Percentiles rank a stretch among this genome's conserved stretches.
Conservation (phyloP, 2,888 invertebrate genomes). For the Chaetoderma sp. region DNA sequence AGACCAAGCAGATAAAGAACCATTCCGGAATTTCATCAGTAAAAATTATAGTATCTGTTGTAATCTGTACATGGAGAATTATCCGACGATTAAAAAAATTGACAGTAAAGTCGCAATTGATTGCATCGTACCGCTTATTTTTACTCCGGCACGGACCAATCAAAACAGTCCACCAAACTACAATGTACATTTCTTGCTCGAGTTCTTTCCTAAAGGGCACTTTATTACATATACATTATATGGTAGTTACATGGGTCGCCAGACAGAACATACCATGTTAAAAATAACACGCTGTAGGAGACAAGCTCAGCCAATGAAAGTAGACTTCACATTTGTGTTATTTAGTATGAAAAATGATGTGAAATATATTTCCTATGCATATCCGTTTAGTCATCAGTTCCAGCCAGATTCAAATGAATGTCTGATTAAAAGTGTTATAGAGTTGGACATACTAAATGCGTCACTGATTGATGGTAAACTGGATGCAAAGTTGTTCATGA, state of each 20-base stretch:
- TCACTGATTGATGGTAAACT: constrained; percentile 53
- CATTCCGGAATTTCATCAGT: constrained; percentile 50
- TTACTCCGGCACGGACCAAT: constrained; percentile 28
- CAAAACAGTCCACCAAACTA: constrained; percentile 19
- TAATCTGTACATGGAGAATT: constrained; percentile 47
- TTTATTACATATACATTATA: constrained; percentile 55
- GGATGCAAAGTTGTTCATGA: constrained; percentile 53
- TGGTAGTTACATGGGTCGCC: constrained; percentile 51
- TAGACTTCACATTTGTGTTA: constrained; percentile 49
- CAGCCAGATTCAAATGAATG: constrained; percentile 35
- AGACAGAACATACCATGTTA: constrained; percentile 48
- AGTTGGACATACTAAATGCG: constrained; percentile 41
- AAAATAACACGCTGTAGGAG: constrained; percentile 38
- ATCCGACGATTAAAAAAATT: constrained; percentile 47
- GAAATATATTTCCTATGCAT: constrained; percentile 51
- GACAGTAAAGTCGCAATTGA: constrained; percentile 48
- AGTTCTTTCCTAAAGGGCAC: constrained; percentile 55
- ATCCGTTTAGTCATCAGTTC: constrained; percentile 41
- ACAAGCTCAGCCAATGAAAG: constrained; percentile 28
- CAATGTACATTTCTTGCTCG: constrained; percentile 38
- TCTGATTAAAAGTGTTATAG: constrained; percentile 47
- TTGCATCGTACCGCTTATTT: constrained; percentile 43
- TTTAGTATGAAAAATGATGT: constrained; percentile 53
- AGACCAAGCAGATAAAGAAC: constrained; percentile 32
- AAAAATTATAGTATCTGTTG: constrained; percentile 44